phyloP scores from a whole-genome alignment of 2,797 vertebrate genomes.

The Columba guinea region DNA sequence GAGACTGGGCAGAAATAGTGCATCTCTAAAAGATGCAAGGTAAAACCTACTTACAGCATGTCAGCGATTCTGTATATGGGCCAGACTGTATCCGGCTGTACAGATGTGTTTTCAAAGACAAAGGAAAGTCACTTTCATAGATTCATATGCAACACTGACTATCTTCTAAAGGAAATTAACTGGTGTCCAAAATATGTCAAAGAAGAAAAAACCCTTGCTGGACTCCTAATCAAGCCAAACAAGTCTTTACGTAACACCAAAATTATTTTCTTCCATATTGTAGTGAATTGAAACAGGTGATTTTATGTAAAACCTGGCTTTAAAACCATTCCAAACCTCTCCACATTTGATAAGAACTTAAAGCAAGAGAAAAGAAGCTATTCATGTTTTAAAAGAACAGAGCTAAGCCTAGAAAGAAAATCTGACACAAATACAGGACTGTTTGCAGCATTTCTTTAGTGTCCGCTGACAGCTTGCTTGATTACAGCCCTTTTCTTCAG shows the following conservation, averaged over 20 bases:
- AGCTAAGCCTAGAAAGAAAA: background rate
- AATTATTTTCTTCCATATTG: background rate
- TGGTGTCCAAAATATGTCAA: background rate
- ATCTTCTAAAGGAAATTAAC: background rate
- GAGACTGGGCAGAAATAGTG: background rate
- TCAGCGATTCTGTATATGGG: background rate
- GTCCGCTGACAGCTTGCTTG: background rate
- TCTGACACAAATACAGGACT: background rate
- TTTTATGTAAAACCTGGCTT: background rate
- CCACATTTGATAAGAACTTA: background rate
- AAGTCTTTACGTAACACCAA: background rate
- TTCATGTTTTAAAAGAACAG: background rate
- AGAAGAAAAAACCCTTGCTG: background rate
- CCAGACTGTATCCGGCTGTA: background rate
- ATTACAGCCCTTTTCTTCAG: constrained; percentile 7
- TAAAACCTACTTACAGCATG: background rate
- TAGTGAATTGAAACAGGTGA: background rate
- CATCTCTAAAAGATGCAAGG: background rate
- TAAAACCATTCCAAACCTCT: background rate
- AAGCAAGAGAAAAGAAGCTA: background rate
- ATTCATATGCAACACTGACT: fast-evolving
- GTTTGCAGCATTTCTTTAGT: background rate
- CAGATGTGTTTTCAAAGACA: background rate
- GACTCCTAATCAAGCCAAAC: background rate
- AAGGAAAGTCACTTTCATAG: background rate